These are phyloP conservation scores for Enhydra lutris DNA, from an alignment of 2,113 vertebrate genomes.

Conservation along the genomic window DNA sequence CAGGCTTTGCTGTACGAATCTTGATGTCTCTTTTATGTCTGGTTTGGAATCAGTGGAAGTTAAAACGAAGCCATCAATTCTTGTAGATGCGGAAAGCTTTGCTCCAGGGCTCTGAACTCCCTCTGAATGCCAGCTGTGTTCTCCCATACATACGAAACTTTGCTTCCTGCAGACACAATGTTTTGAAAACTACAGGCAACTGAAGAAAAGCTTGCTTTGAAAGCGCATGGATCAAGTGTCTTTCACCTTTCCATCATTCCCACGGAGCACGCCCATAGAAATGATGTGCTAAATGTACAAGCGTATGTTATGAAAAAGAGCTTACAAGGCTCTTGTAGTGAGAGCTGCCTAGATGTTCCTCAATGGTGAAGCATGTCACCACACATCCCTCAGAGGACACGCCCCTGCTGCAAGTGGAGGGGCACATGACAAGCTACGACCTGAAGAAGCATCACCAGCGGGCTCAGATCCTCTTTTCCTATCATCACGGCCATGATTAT, in stretches of 20 bases:
- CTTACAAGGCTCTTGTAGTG: background rate
- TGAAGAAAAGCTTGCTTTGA: background rate
- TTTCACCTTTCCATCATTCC: background rate
- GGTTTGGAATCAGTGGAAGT: background rate
- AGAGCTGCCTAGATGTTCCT: background rate
- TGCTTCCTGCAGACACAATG: background rate
- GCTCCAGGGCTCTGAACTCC: background rate
- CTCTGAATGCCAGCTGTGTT: background rate
- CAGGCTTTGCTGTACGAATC: background rate
- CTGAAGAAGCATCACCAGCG: background rate
- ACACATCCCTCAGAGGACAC: background rate
- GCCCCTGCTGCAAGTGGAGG: background rate
- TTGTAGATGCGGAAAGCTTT: background rate
- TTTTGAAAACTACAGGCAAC: conserved; percentile 46
- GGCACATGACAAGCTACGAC: background rate
- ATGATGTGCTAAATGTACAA: background rate
- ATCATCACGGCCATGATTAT: background rate
- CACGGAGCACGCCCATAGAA: background rate
- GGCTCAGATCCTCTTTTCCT: background rate
- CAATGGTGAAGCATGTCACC: background rate
- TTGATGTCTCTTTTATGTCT: background rate
- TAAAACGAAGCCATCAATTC: conserved; percentile 31
- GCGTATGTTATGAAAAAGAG: background rate
- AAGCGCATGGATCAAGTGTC: background rate
- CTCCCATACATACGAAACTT: background rate